These are phyloP conservation scores for Lanius collurio DNA, from an alignment of 2,113 vertebrate genomes.

Conservation along the genomic window DNA sequence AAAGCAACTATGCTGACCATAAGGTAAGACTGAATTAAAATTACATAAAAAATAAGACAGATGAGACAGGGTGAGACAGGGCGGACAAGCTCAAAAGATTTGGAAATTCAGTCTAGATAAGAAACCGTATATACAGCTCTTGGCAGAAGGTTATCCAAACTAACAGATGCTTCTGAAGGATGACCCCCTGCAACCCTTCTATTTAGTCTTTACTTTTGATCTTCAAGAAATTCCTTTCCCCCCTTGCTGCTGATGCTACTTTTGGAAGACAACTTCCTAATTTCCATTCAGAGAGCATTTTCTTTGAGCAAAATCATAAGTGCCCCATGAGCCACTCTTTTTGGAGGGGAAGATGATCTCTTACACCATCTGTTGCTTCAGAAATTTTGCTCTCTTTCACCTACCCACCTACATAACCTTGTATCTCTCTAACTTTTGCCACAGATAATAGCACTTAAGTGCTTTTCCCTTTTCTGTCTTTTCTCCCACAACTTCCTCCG, in stretches of 20 bases:
- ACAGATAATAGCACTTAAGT: neutral
- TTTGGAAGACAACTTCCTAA: neutral
- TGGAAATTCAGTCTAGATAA: constrained; percentile 1
- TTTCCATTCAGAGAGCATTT: neutral
- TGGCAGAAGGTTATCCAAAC: constrained; percentile 9
- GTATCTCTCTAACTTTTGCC: neutral
- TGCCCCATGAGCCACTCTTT: neutral
- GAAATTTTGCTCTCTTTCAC: neutral
- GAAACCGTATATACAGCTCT: neutral
- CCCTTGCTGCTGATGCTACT: neutral
- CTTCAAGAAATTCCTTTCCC: neutral
- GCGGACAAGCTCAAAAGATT: neutral
- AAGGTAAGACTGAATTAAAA: neutral
- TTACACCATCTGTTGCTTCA: neutral
- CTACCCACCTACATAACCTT: neutral
- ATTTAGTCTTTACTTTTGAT: neutral
- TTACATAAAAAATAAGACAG: neutral
- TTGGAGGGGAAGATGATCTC: neutral
- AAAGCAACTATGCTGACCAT: neutral
- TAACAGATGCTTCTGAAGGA: neutral
- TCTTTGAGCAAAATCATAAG: neutral
- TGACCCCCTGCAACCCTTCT: neutral
- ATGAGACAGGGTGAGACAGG: neutral
- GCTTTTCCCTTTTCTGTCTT: neutral
- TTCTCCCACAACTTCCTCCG: neutral